These are phyloP conservation scores for Andrena minutula DNA, from an alignment of 2,888 invertebrate species.

Conservation along the genomic window DNA sequence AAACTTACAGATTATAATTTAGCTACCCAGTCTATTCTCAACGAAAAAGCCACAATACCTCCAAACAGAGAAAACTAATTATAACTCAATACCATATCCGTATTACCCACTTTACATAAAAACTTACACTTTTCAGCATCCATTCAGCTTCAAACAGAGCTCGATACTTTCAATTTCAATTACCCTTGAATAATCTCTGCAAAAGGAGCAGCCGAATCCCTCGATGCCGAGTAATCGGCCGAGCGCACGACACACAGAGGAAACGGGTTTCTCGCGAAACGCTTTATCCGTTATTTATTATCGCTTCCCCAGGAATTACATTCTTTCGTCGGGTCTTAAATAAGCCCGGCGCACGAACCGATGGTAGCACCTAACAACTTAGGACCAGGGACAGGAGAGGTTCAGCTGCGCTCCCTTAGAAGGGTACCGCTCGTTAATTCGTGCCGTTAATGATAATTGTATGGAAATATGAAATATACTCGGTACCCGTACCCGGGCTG, in stretches of 20 bases:
- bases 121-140: background rate
- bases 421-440: slow-evolving; percentile 66
- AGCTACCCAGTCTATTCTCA: too few relatives aligned
- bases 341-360: slow-evolving; percentile 19
- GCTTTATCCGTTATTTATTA: slow-evolving; percentile 47
- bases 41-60: background rate
- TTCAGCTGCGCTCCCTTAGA: slow-evolving; percentile 47
- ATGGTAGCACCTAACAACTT: slow-evolving; percentile 59
- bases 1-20: too few relatives aligned
- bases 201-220: background rate
- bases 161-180: background rate
- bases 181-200: background rate
- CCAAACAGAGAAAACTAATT: background rate
- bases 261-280: slow-evolving; percentile 31
- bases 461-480: slow-evolving; percentile 72
- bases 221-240: slow-evolving; percentile 20
- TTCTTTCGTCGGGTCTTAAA: slow-evolving; percentile 32
- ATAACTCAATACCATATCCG: background rate
- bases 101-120: background rate
- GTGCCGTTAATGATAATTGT: slow-evolving; percentile 73
- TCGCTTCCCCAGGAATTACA: slow-evolving; percentile 52
- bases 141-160: background rate
- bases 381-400: slow-evolving; percentile 42
- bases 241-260: slow-evolving; percentile 5
- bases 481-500: slow-evolving; percentile 22